Base-by-base conservation (phyloP, 1,140 invertebrate species). In the Phymorhynchus buccinoides region DNA sequence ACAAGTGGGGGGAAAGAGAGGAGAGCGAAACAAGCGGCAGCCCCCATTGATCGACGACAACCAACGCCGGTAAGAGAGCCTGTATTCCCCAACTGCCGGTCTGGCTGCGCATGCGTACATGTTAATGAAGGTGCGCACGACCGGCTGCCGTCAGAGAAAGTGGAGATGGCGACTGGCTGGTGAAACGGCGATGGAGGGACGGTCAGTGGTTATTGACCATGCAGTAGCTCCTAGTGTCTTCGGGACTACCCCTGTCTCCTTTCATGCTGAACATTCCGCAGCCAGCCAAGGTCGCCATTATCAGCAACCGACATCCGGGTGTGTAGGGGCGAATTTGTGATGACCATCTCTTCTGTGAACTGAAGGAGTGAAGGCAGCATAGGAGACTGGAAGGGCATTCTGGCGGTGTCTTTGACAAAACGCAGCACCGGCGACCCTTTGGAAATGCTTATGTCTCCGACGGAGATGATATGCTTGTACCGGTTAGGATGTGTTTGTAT, bases 91-190 rank as follows among this genome's bases (percentile, higher is more conserved):
- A 44, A 27, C 41, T 35, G 41, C 41, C 41, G 41, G 27, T 41
- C 44, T 35, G 35, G 37, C 77, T 79, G 77, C 77, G 77, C 77
- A 56, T 52, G 77, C 77, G 77, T 79, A 41, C 77, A 79, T 79
- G 77, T 79, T 79, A 79, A 79, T 79, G 77, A 79, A 41, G 41
- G 42, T 79, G 77, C 77, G 42, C 77, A 79, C 77, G 77, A 79
- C 77, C 41, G 42, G n/a, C 77, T 79, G 41, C 41, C 77, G 75
- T 78, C 75, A 78, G 39, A 37, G 75, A 39, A n/a, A 42, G 75
- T 42, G 77, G 12, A 79, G 44, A 79, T 79, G 77, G 77, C 77
- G 41, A 41, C 42, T 48, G n/a, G 77, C 77, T 30, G 22, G 75
- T 42, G 77, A 79, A 35, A 22, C 42, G 44, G 42, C 77, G 77